Conservation (phyloP, 2,113 vertebrate species). For the Carassius auratus region DNA sequence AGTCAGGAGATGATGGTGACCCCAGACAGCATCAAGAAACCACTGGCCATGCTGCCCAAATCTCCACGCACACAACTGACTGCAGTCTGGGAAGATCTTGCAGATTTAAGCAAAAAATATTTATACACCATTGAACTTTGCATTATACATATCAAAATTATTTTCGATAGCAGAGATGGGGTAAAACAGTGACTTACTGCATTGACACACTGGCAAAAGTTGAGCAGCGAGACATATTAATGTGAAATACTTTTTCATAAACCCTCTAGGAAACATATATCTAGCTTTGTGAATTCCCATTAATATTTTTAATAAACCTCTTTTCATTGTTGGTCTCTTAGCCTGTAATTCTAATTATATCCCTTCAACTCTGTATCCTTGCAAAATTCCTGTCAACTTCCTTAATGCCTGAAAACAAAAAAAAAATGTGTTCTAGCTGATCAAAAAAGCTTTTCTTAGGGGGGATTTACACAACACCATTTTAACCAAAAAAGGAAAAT, state of each 20-base stretch:
- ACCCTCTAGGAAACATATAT: background rate
- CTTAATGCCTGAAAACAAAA: background rate
- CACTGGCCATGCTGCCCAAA: background rate
- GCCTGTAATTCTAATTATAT: slow-evolving; percentile 1
- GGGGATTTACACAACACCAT: background rate
- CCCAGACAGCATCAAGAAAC: background rate
- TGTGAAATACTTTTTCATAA: background rate
- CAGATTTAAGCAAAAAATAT: background rate
- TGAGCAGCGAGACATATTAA: background rate
- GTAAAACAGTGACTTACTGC: no score
- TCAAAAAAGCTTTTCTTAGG: background rate
- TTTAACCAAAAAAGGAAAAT: background rate
- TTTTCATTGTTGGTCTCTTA: background rate
- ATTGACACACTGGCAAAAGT: background rate
- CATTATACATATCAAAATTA: background rate
- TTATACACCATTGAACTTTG: background rate
- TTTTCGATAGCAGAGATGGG: background rate
- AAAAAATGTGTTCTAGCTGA: background rate
- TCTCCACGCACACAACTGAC: background rate
- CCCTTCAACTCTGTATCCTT: background rate
- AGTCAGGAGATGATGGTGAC: slow-evolving; percentile 32
- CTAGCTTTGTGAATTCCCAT: background rate
- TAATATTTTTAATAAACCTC: background rate
- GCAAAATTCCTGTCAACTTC: background rate
- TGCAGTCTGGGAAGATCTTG: background rate